Base-by-base conservation (phyloP, 2,113 vertebrate species). In the Dryoscopus gambensis region DNA sequence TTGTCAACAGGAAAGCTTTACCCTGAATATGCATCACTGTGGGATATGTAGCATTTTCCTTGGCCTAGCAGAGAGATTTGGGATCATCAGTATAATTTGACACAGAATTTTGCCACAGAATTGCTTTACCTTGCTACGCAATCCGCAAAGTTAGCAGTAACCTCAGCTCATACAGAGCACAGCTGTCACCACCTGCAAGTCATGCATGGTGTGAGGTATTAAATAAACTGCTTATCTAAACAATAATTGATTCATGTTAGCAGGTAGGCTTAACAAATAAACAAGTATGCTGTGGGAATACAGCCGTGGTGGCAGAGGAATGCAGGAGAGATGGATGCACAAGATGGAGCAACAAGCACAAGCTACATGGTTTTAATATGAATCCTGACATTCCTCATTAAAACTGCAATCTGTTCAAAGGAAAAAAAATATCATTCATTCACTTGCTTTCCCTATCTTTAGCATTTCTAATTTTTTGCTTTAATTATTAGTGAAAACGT, bases 371-470 rank as follows among this genome's bases (percentile, higher is more conserved):
- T 68, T 89, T 69, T 65, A 63, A 73, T 46, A 27, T 83, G 62
- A 93, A 82, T 78, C 56, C 50, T 49, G 83, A 82, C 55, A 94
- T 85, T 80, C 78, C 37, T 42, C 63, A 63, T 59, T 55, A 78
- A 89, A 91, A 77, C 17, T 49, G 65, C 63, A 93, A 79, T 88
- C 80, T 86, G 83, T 92, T 94, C 86, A 93, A 92, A 91, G 75
- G 60, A 33, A 20, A 31, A 30, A 27, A 39, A 52, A 76, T 22
- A 42, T 5, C 22, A 42, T 11, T 77, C 16, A 68, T 83, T 87
- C 35, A 84, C 94, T 83, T 82, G 49, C 31, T 89, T 90, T 89
- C 68, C n/a, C 59, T 83, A 52, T 64, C 39, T 82, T 88, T 63
- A 69, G 47, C 55, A 89, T 69, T 86, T 94, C 62, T 78, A 73